These are phyloP conservation scores for Smittia sp. DNA, from an alignment of 2,888 invertebrate genomes.

Conservation along the genomic window DNA sequence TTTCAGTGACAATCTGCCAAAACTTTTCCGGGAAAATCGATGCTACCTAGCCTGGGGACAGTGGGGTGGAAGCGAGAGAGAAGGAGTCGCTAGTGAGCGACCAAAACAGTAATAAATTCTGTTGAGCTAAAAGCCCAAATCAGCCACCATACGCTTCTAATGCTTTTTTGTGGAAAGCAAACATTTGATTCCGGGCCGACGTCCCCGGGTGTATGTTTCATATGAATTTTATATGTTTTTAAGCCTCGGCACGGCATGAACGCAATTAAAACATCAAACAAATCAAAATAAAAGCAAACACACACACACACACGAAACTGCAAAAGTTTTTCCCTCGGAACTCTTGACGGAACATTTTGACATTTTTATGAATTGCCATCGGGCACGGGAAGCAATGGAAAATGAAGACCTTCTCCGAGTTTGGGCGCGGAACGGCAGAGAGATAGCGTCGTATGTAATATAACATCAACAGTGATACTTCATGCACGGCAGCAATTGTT, in stretches of 20 bases:
- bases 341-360: not conserved
- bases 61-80: too few species aligned
- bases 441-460: too few species aligned
- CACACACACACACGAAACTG: too few species aligned
- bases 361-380: not conserved
- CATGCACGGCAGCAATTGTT: constrained; percentile 8
- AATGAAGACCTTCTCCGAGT: not conserved
- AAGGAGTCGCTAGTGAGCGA: too few species aligned
- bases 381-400: not conserved
- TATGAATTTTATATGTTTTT: too few species aligned
- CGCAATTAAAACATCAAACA: constrained; percentile 29
- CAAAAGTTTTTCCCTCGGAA: not conserved
- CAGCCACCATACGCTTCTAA: constrained; percentile 7
- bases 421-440: too few species aligned
- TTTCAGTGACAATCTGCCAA: constrained; percentile 1
- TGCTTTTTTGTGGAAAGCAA: not conserved
- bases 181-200: not conserved
- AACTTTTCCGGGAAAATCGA: not conserved
- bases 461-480: not conserved
- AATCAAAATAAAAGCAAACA: constrained; percentile 19
- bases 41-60: too few species aligned
- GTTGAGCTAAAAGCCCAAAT: too few species aligned
- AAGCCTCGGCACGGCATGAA: not conserved
- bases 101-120: not conserved
- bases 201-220: too few species aligned